These are phyloP conservation scores for Romanogobio albipinnatus DNA, from an alignment of 2,113 vertebrate genomes.

Conservation along the genomic window DNA sequence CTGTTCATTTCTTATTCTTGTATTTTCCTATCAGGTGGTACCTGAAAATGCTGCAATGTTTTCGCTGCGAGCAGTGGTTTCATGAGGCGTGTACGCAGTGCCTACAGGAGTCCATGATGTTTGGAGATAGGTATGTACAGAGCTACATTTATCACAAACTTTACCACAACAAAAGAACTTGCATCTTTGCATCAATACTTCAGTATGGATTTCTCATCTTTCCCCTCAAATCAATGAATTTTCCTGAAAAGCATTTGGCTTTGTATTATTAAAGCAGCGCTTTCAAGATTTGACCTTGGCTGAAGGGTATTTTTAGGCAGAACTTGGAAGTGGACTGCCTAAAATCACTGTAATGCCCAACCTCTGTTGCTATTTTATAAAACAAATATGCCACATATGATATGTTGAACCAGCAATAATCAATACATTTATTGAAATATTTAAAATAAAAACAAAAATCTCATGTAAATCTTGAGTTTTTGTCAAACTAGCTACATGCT, in stretches of 20 bases:
- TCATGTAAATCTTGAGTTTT: no score
- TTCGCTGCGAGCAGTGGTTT: slow-evolving; percentile 93
- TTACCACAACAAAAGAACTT: neutral
- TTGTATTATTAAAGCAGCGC: neutral
- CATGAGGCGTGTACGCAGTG: slow-evolving; percentile 97
- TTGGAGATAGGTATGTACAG: slow-evolving; percentile 86
- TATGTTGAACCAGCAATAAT: neutral
- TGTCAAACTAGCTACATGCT: neutral
- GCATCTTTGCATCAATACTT: neutral
- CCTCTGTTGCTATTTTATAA: no score
- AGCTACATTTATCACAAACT: neutral
- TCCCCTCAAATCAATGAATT: neutral
- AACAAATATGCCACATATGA: no score
- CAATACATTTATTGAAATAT: neutral
- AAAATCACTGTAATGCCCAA: neutral
- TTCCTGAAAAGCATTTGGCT: slow-evolving; percentile 4
- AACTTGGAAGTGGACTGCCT: neutral
- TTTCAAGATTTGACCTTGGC: neutral
- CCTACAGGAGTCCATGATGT: slow-evolving; percentile 93
- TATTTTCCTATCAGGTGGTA: slow-evolving; percentile 83
- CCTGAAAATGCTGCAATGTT: slow-evolving; percentile 97
- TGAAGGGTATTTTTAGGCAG: neutral
- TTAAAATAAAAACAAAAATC: neutral
- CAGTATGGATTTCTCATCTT: slow-evolving; percentile 7
- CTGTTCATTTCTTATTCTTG: neutral